Base-by-base conservation (phyloP, 2,888 invertebrate genomes). In the Baccha elongata region DNA sequence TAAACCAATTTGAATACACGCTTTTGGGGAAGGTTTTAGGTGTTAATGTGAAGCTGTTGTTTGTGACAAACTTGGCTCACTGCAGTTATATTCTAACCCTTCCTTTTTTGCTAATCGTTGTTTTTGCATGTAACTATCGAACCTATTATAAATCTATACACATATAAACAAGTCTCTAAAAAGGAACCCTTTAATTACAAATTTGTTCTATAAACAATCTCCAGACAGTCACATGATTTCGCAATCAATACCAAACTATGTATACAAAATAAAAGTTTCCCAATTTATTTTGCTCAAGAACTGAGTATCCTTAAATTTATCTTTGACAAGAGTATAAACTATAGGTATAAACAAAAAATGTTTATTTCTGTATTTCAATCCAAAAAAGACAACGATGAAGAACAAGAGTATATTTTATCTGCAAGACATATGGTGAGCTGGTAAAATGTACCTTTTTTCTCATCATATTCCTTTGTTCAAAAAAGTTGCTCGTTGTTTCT, bases 301-400 rank as follows among this genome's bases (percentile, higher is more conserved):
- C 29, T 58, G 50, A 64, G 58, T 75, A 75, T 69, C 64, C 52
- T 75, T 40, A 65, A 75, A 80, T 71, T 75, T 80, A 80, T 75
- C 80, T 80, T 75, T 75, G 80, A 80, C 75, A 80, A 75, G 69
- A 75, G 64, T 64, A 75, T 71, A 75, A 80, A 74, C 74, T n/a
- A n/a, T n/a, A n/a, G n/a, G n/a, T n/a, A n/a, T n/a, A n/a, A n/a
- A n/a, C n/a, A n/a, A 74, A 75, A 79, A 68, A 80, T 64, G 17
- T 69, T 58, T 80, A 68, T 53, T 74, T 80, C 55, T 48, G 35
- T 53, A n/a, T n/a, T n/a, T n/a, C n/a, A n/a, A n/a, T 53, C 35
- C 19, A 21, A 35, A 53, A 48, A 37, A 37, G 11, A 64, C 21
- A 13, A 7, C 1, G 23, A 48, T 0, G 64, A 53, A 65, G 60